Conservation (phyloP, 2,888 invertebrate species). For the Candidula unifasciata region DNA sequence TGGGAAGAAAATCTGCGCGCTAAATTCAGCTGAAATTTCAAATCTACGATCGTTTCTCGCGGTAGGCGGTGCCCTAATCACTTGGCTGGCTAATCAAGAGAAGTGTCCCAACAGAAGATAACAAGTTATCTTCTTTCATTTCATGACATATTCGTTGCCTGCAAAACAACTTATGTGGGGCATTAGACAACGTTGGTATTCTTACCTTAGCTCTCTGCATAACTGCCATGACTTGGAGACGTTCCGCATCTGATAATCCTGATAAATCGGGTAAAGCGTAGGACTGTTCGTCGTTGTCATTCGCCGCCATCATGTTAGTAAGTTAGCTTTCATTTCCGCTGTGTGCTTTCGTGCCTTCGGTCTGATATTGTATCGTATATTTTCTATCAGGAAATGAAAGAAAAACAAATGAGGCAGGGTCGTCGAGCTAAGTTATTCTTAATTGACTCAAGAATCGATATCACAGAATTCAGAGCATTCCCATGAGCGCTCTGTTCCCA, state of each 20-base stretch:
- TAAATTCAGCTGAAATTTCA: too few relatives aligned
- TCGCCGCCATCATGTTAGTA: conserved; percentile 50
- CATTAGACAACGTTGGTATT: background rate
- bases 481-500: too few relatives aligned
- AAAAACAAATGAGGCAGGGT: too few relatives aligned
- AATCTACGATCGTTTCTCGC: too few relatives aligned
- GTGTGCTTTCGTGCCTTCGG: background rate
- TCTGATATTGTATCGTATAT: background rate
- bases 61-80: conserved; percentile 37
- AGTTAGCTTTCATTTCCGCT: conserved; percentile 31
- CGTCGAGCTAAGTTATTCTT: too few relatives aligned
- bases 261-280: conserved; percentile 68
- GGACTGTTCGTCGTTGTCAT: conserved; percentile 52
- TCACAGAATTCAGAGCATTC: too few relatives aligned
- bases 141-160: background rate
- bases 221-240: conserved; percentile 71
- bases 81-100: background rate
- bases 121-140: too few relatives aligned
- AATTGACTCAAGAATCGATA: too few relatives aligned
- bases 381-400: too few relatives aligned
- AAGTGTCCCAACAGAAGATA: too few relatives aligned
- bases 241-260: conserved; percentile 71
- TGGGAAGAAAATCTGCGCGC: too few relatives aligned
- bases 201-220: conserved; percentile 73
- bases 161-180: background rate